These are phyloP conservation scores for Heliconius erato DNA, from an alignment of 2,888 invertebrate species.

Conservation along the genomic window DNA sequence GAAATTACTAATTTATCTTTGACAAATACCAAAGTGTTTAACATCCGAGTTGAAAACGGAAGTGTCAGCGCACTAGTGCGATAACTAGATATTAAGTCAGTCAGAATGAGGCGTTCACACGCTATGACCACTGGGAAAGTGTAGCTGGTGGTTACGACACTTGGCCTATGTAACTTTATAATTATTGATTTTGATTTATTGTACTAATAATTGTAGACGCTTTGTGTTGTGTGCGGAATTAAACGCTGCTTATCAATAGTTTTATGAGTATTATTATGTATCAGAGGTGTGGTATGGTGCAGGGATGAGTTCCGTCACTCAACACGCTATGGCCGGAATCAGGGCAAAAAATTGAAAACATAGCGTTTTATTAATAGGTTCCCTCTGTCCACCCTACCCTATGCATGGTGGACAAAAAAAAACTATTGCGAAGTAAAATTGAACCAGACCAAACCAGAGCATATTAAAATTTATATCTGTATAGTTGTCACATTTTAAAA, in stretches of 20 bases:
- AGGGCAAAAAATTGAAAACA: no score
- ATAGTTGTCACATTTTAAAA: no score
- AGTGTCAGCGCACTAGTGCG: slow-evolving; percentile 66
- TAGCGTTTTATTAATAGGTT: no score
- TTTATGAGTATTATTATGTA: neutral
- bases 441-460: no score
- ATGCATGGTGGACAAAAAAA: no score
- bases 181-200: slow-evolving; percentile 26
- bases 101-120: slow-evolving; percentile 69
- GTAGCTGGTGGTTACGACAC: slow-evolving; percentile 69
- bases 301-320: no score
- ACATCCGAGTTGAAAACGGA: slow-evolving; percentile 64
- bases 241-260: neutral
- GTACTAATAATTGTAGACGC: neutral
- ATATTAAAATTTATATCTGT: no score
- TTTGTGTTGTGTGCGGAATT: neutral
- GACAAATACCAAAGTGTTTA: slow-evolving; percentile 34
- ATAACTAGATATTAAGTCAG: slow-evolving; percentile 65
- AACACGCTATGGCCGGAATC: no score
- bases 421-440: no score
- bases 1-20: neutral
- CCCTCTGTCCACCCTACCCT: no score
- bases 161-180: slow-evolving; percentile 37
- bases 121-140: slow-evolving; percentile 72
- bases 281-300: neutral